A percentile compares a stretch with the other conserved stretches of the same genome.
phyloP scores from a whole-genome alignment of 2,797 vertebrate species.

The Cuniculus paca region DNA sequence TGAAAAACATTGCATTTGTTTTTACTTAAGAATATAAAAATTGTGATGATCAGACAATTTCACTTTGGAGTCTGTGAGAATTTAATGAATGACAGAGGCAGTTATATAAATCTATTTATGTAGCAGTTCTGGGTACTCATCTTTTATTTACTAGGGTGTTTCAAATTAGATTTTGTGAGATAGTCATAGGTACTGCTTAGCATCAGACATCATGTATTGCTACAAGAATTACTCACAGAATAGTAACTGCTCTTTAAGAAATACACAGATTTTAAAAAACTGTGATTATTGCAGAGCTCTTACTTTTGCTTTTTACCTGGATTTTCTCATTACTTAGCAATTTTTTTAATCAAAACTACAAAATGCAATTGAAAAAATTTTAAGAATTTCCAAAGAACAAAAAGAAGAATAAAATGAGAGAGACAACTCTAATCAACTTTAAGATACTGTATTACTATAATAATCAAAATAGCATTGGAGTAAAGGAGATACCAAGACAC shows the following conservation, averaged over 20 bases:
- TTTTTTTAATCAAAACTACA: background rate
- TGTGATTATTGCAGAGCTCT: background rate
- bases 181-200: background rate
- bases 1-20: background rate
- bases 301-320: background rate
- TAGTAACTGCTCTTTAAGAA: background rate
- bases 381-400: background rate
- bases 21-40: background rate
- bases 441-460: background rate
- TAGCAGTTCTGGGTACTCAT: background rate
- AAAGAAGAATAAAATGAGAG: background rate
- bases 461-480: background rate
- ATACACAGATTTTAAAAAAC: background rate
- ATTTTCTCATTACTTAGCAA: background rate
- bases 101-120: background rate
- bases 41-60: background rate
- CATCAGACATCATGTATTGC: background rate
- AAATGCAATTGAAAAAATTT: background rate
- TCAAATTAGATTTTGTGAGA: constrained; percentile 1
- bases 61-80: background rate
- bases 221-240: background rate
- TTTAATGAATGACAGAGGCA: background rate
- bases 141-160: background rate
- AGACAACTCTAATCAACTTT: background rate
- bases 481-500: background rate